These are phyloP conservation scores for Dorcus parallelipipedus DNA, from an alignment of 2,888 invertebrate species.

Conservation along the genomic window DNA sequence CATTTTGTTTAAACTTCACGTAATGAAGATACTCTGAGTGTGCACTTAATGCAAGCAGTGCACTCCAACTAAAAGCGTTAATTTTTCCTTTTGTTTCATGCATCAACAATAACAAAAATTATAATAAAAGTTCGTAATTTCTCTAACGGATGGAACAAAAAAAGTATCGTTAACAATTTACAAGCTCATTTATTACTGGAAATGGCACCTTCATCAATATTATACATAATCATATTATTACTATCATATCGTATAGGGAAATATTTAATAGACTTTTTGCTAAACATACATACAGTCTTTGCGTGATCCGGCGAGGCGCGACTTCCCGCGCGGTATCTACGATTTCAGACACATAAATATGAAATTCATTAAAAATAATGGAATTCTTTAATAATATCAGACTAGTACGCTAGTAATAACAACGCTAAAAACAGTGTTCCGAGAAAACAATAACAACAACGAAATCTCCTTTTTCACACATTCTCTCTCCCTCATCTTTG, in stretches of 20 bases:
- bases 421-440: conserved; percentile 8
- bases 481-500: background rate
- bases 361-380: conserved; percentile 3
- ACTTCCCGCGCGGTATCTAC: background rate
- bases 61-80: no score
- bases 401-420: conserved; percentile 14
- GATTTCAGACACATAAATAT: background rate
- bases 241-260: conserved; percentile 4
- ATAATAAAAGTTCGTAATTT: no score
- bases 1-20: no score
- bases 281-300: conserved; percentile 9
- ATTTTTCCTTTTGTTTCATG: no score
- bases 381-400: conserved; percentile 15
- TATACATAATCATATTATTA: conserved; percentile 14
- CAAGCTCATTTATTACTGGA: conserved; percentile 27
- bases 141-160: background rate
- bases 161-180: conserved; percentile 14
- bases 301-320: background rate
- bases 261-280: conserved; percentile 6
- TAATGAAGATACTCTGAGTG: no score
- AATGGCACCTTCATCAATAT: conserved; percentile 27
- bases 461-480: background rate
- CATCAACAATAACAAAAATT: no score
- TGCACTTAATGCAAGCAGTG: no score
- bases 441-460: background rate